These are phyloP conservation scores for Myotis yumanensis DNA, from an alignment of 2,113 vertebrate genomes.

Conservation along the genomic window DNA sequence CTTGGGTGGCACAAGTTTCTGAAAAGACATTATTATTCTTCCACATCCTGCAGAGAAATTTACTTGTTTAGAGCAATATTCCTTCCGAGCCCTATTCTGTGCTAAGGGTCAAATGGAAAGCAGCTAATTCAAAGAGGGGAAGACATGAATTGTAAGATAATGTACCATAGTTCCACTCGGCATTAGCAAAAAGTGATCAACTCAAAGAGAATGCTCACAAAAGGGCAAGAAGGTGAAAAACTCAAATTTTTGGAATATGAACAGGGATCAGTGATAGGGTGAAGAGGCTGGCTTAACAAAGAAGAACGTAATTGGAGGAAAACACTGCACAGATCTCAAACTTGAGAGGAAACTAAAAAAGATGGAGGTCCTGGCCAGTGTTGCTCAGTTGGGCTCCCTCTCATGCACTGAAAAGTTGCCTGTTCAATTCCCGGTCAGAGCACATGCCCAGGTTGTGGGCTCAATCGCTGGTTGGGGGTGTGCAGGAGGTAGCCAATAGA, in stretches of 20 bases:
- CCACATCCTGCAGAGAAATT: background rate
- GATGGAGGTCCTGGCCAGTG: too few relatives aligned
- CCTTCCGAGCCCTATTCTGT: background rate
- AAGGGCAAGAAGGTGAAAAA: background rate
- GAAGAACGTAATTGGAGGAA: constrained; percentile 36
- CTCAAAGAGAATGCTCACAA: background rate
- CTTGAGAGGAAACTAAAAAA: background rate
- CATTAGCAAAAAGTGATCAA: background rate
- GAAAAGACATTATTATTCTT: background rate
- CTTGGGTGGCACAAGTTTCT: background rate
- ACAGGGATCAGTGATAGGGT: background rate
- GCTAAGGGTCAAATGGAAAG: background rate
- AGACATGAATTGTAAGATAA: background rate
- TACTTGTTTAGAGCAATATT: background rate
- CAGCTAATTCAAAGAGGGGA: background rate
- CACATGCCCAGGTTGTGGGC: too few relatives aligned
- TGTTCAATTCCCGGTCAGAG: background rate
- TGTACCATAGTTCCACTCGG: background rate
- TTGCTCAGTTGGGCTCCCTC: background rate
- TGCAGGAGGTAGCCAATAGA: background rate
- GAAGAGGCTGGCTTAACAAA: constrained; percentile 15
- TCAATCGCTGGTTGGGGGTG: too few relatives aligned
- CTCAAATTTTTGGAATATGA: constrained; percentile 20
- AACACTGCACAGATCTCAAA: background rate
- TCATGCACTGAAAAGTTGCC: background rate